Evolutionary conservation across 1,140 invertebrate species (phyloP).

Genomic region (Akabosia matsudoensis): DNA sequence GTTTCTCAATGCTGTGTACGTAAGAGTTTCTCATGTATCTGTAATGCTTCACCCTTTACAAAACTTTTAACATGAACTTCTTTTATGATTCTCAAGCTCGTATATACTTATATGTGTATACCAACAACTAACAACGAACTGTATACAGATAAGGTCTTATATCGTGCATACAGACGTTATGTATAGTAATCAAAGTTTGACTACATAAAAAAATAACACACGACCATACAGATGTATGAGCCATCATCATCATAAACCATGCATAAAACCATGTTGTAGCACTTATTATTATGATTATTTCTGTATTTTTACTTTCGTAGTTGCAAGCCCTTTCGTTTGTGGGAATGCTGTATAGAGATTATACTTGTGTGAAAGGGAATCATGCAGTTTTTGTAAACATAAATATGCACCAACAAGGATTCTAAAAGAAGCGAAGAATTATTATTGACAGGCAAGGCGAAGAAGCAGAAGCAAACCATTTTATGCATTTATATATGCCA

Average conservation of each 20-base stretch:
- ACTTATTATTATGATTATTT: neutral
- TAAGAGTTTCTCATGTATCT: too few relatives aligned
- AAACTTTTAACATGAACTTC: neutral
- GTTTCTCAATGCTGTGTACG: neutral
- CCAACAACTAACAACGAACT: too few relatives aligned
- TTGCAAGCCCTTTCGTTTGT: neutral
- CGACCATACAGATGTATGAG: neutral
- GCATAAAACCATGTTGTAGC: neutral
- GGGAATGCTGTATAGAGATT: too few relatives aligned
- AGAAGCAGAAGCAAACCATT: neutral
- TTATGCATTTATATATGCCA: neutral
- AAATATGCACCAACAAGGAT: neutral
- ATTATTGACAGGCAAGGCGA: neutral
- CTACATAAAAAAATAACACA: neutral
- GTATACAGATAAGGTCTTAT: neutral
- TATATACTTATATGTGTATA: neutral
- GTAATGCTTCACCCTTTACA: neutral
- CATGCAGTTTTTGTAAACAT: neutral
- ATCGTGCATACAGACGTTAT: neutral
- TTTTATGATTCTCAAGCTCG: too few relatives aligned
- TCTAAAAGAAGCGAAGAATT: neutral
- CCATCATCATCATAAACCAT: neutral
- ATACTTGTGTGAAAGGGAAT: neutral
- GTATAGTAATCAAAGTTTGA: neutral
- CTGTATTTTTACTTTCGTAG: too few relatives aligned